Evolutionary conservation across 2,797 vertebrate species (phyloP), one percentile per base, ranked within the genome.

Genomic region (Steatocranus sp.): DNA sequence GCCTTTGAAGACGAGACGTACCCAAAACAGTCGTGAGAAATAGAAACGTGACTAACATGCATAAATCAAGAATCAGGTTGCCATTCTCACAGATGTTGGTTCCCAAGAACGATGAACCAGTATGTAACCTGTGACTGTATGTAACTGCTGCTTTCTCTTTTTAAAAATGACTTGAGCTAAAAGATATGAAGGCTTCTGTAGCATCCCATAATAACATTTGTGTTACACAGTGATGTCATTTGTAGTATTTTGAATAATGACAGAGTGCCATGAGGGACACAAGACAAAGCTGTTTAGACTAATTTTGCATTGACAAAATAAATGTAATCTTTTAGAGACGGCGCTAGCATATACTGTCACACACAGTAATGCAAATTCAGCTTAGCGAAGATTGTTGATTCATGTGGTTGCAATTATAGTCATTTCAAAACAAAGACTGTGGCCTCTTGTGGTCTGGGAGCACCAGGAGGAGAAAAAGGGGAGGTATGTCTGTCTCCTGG

Each of bases 391-490:
- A 89, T 80, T 93, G 90, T 87, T 92, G 82, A 92, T 94, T 94
- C 93, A 94, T 93, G 93, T 93, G 95, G 93, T 93, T 92, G 92
- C 90, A 93, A 93, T 95, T 92, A 94, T 87, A 50, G 89, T 85
- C 90, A 86, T 92, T 73, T 94, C 82, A 91, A 93, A 94, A 86
- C 90, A 91, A 89, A 89, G 90, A 91, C 81, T 5, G 17, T 83
- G 88, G 89, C 85, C 92, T 92, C 86, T 82, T 93, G 91, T 91
- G 91, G 88, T 91, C 85, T 90, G 83, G 46, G 80, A 74, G 78
- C 75, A 83, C 4, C 7, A 77, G 79, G 66, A 61, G 79, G 49
- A 83, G 63, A 30, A 18, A 17, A 17, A 20, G 77, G 34, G 78
- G 83, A 56, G 75, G 11, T 34, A 7, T 4, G 80, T 80, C 86